These are phyloP conservation scores for Polydrusus tereticollis DNA, from an alignment of 2,888 invertebrate species.

Conservation along the genomic window DNA sequence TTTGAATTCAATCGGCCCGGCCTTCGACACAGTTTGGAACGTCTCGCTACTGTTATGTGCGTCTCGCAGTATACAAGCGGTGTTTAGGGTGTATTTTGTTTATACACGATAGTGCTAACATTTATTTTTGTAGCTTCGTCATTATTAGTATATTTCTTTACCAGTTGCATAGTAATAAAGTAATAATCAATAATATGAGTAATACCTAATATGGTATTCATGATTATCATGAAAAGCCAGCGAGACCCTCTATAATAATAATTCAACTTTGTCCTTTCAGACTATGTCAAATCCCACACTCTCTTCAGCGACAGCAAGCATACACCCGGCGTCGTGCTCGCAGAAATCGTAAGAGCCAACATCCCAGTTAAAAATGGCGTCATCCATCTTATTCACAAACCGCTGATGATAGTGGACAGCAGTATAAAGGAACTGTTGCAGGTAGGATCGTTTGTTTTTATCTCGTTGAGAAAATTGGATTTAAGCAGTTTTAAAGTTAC, in stretches of 20 bases:
- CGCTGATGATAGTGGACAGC: conserved; percentile 92
- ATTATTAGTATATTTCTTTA: too few relatives aligned
- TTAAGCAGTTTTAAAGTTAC: not conserved
- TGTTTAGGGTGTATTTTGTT: too few relatives aligned
- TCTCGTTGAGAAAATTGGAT: not conserved
- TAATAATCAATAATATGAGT: too few relatives aligned
- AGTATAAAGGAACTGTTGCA: conserved; percentile 87
- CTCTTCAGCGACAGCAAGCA: conserved; percentile 83
- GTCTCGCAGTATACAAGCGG: too few relatives aligned
- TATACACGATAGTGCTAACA: too few relatives aligned
- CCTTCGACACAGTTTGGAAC: too few relatives aligned
- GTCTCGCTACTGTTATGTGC: too few relatives aligned
- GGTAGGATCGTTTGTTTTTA: conserved; percentile 71
- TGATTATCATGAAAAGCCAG: too few relatives aligned
- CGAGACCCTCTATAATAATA: not conserved
- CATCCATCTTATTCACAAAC: conserved; percentile 91
- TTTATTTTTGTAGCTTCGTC: too few relatives aligned
- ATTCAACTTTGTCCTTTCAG: conserved; percentile 66
- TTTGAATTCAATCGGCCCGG: too few relatives aligned
- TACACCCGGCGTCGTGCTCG: conserved; percentile 85
- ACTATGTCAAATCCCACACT: conserved; percentile 89
- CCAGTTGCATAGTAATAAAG: too few relatives aligned
- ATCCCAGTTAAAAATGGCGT: conserved; percentile 95
- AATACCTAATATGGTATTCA: too few relatives aligned
- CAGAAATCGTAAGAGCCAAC: conserved; percentile 89